These are phyloP conservation scores for Melieria omissa DNA, from an alignment of 2,888 invertebrate genomes.

Conservation along the genomic window DNA sequence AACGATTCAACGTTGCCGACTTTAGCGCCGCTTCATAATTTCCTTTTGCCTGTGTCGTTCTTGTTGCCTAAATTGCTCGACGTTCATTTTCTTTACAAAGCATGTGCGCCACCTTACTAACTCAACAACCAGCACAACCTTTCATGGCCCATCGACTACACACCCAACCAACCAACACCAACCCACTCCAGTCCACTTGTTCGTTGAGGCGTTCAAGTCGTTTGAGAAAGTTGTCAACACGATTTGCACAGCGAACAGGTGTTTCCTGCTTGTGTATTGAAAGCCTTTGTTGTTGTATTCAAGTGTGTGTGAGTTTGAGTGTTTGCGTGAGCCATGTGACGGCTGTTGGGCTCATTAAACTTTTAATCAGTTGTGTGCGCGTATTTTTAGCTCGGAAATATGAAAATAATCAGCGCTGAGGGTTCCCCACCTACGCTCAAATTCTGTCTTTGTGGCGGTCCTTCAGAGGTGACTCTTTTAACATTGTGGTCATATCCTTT, in stretches of 20 bases:
- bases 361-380: constrained; percentile 50
- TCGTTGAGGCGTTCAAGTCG: constrained; percentile 38
- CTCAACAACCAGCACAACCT: background rate
- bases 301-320: background rate
- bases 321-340: constrained; percentile 36
- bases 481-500: too few species aligned
- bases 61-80: background rate
- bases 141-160: background rate
- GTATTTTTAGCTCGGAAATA: background rate
- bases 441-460: background rate
- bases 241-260: constrained; percentile 55
- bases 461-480: too few species aligned
- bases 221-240: constrained; percentile 56
- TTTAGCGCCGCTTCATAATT: background rate
- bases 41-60: background rate
- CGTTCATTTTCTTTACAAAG: background rate
- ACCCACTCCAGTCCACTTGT: constrained; percentile 2
- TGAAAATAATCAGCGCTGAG: background rate
- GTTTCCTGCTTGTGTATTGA: constrained; percentile 9
- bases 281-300: too few species aligned
- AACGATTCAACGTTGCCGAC: too few species aligned
- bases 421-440: background rate
- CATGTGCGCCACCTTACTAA: background rate
- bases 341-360: constrained; percentile 54
- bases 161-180: background rate